Conservation (phyloP, 35 echinoderm and acorn worm genomes). For the Lytechinus pictus region DNA sequence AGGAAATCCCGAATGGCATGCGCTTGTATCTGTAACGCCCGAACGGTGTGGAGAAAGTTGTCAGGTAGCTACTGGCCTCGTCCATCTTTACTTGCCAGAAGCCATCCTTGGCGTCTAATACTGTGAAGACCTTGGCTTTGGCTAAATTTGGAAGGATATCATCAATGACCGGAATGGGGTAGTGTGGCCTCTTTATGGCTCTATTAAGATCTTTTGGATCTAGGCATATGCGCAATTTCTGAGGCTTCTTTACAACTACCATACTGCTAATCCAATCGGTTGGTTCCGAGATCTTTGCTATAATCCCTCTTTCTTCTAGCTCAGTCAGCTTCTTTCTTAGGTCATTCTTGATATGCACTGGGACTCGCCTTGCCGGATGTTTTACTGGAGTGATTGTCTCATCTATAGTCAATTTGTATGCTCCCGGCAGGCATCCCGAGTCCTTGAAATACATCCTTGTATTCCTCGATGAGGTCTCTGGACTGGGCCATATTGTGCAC, state of each 20-base stretch:
- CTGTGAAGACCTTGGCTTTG: conserved; percentile 61
- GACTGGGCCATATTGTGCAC: background rate
- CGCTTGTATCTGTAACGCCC: conserved; percentile 59
- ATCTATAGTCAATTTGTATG: conserved; percentile 58
- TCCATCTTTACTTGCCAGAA: conserved; percentile 54
- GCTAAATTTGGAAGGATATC: conserved; percentile 65
- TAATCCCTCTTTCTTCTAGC: conserved; percentile 39
- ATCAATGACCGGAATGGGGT: conserved; percentile 58
- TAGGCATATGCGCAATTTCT: conserved; percentile 55
- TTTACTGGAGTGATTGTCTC: conserved; percentile 53
- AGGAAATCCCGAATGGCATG: conserved; percentile 51
- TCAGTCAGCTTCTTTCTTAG: conserved; percentile 53
- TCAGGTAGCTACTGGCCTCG: conserved; percentile 55
- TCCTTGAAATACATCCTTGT: conserved; percentile 63
- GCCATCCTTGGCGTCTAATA: conserved; percentile 61
- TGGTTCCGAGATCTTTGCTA: conserved; percentile 59
- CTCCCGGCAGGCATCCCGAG: conserved; percentile 66
- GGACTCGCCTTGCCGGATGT: conserved; percentile 42
- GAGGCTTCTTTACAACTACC: conserved; percentile 53
- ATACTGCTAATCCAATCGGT: conserved; percentile 69
- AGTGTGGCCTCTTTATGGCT: conserved; percentile 54
- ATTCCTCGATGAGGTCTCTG: conserved; percentile 56
- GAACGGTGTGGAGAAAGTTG: conserved; percentile 69
- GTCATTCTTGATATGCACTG: conserved; percentile 24
- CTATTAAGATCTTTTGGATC: conserved; percentile 57